Percentiles rank a stretch among this genome's conserved stretches.
These are phyloP conservation scores for Thereva unica DNA, from an alignment of 2,888 invertebrate genomes.

Conservation along the genomic window DNA sequence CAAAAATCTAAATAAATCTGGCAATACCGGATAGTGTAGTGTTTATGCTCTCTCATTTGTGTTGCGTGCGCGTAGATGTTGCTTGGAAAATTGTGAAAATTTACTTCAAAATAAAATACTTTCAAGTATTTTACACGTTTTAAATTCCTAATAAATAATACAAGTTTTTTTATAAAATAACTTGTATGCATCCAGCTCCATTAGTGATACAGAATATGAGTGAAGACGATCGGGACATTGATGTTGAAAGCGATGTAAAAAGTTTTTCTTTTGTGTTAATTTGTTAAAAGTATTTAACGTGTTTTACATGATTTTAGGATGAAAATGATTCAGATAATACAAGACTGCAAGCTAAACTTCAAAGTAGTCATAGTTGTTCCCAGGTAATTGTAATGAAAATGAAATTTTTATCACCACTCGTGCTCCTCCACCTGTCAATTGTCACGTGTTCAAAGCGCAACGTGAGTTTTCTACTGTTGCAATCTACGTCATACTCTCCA, in stretches of 20 bases:
- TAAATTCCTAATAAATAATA: too few species aligned
- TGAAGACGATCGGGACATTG: slow-evolving; percentile 93
- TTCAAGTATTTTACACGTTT: too few species aligned
- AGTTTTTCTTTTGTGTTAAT: slow-evolving; percentile 37
- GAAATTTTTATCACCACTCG: not conserved
- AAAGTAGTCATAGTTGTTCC: slow-evolving; percentile 73
- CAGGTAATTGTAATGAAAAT: slow-evolving; percentile 62
- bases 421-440: slow-evolving; percentile 21
- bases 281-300: slow-evolving; percentile 10
- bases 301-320: slow-evolving; percentile 63
- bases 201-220: slow-evolving; percentile 66
- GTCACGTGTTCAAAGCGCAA: slow-evolving; percentile 39
- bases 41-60: too few species aligned
- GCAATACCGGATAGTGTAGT: too few species aligned
- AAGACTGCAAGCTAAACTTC: slow-evolving; percentile 64
- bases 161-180: too few species aligned
- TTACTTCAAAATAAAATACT: too few species aligned
- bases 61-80: too few species aligned
- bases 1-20: too few species aligned
- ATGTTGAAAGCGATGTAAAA: slow-evolving; percentile 94
- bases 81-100: too few species aligned
- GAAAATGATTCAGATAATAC: slow-evolving; percentile 77
- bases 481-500: not conserved
- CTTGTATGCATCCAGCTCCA: too few species aligned
- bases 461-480: slow-evolving; percentile 14